Conservation (phyloP, 2,797 vertebrate species). For the Paramormyrops hopkinsi region DNA sequence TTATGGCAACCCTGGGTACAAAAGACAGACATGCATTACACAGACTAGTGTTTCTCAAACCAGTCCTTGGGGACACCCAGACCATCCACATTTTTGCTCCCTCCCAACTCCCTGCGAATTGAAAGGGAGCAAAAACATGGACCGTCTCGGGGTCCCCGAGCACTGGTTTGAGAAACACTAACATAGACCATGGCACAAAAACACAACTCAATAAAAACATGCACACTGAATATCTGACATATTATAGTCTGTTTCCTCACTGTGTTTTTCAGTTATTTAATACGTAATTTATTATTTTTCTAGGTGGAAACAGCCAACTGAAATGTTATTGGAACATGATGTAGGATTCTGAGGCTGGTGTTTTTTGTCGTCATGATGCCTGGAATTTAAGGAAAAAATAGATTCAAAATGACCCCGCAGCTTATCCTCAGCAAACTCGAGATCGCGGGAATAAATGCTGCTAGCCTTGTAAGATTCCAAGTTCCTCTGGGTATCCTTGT, state of each 20-base stretch:
- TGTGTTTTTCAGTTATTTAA: neutral
- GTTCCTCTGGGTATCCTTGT: neutral
- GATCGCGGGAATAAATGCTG: neutral
- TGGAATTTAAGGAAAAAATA: neutral
- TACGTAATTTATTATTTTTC: neutral
- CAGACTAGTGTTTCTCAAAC: neutral
- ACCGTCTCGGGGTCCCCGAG: neutral
- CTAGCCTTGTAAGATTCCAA: neutral
- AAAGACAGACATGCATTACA: neutral
- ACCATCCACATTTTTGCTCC: neutral
- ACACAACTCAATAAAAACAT: neutral
- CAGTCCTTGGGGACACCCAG: neutral
- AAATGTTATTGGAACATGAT: neutral
- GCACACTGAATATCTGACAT: neutral
- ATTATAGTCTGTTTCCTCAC: neutral
- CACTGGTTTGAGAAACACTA: neutral
- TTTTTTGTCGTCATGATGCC: neutral
- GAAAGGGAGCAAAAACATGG: neutral
- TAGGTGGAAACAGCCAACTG: neutral
- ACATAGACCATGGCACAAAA: neutral
- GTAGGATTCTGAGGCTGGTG: neutral
- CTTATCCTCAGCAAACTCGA: neutral
- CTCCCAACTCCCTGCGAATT: neutral
- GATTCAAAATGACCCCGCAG: neutral
- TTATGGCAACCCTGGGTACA: neutral